Percentiles rank a stretch among this genome's conserved stretches.
Evolutionary conservation across 2,797 vertebrate genomes (phyloP).

Genomic region (Lophius americanus): DNA sequence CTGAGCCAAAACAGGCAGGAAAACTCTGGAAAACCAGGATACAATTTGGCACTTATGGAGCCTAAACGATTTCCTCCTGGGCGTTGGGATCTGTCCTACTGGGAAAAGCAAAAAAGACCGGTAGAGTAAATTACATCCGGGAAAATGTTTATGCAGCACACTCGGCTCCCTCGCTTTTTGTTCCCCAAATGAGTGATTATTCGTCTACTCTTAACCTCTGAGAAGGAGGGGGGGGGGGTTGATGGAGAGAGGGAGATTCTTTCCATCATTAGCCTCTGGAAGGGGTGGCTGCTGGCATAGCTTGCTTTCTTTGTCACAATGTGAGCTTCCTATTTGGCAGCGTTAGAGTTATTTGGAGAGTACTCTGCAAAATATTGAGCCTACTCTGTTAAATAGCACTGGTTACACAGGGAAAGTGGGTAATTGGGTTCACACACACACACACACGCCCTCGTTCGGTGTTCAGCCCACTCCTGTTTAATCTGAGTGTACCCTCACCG

Average conservation of each 20-base stretch:
- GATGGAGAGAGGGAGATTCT: constrained; percentile 55
- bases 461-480: constrained; percentile 28
- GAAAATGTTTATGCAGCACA: constrained; percentile 99
- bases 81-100: constrained; percentile 96
- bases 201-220: constrained; percentile 85
- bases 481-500: constrained; percentile 16
- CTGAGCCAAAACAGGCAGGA: constrained; percentile 91
- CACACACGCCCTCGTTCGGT: neutral
- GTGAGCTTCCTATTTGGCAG: constrained; percentile 71
- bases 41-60: constrained; percentile 99
- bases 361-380: constrained; percentile 38
- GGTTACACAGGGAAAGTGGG: constrained; percentile 29
- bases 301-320: constrained; percentile 66
- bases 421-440: constrained; percentile 35
- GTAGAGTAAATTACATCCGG: constrained; percentile 99
- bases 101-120: constrained; percentile 83
- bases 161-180: constrained; percentile 68
- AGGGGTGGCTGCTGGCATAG: constrained; percentile 64
- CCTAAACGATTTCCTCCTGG: constrained; percentile 99
- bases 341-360: constrained; percentile 55
- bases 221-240: constrained; percentile 34
- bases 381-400: constrained; percentile 19
- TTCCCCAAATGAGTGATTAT: constrained; percentile 96
- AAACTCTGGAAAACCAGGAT: constrained; percentile 98
- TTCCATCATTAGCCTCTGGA: constrained; percentile 87